Evolutionary conservation across 2,113 vertebrate species (phyloP).

Genomic region (Psilopogon haemacephalus): DNA sequence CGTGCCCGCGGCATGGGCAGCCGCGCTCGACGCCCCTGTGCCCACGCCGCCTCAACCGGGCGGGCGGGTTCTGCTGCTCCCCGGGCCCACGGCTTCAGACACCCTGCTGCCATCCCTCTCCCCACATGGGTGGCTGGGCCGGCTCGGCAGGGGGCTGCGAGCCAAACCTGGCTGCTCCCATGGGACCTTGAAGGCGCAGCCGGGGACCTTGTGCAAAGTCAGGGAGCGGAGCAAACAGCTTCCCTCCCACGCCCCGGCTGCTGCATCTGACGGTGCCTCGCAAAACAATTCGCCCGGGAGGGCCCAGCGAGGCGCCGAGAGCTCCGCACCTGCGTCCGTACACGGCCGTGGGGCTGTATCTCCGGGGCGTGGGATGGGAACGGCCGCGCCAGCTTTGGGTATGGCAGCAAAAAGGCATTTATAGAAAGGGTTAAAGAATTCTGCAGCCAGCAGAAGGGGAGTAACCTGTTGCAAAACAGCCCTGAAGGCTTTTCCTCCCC

Average conservation of each 20-base stretch:
- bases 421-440: not conserved
- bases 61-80: not conserved
- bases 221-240: not conserved
- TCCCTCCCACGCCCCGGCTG: not conserved
- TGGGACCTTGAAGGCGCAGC: not conserved
- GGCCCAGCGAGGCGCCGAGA: not conserved
- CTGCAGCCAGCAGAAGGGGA: not conserved
- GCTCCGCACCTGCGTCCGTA: not conserved
- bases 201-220: not conserved
- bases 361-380: not conserved
- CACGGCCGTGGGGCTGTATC: fast-evolving
- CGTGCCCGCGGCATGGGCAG: not conserved
- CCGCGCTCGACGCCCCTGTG: not conserved
- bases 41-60: not conserved
- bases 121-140: not conserved
- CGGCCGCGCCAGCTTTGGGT: fast-evolving
- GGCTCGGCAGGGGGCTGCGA: not conserved
- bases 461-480: not conserved
- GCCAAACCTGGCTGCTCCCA: not conserved
- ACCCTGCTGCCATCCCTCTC: not conserved
- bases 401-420: not conserved
- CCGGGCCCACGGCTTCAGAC: not conserved
- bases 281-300: not conserved
- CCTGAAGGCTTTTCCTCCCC: not conserved
- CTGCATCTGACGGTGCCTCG: not conserved